Conservation (phyloP, 30 jellyfish, hydroid and myxozoan genomes). For the Hydractinia echinata region DNA sequence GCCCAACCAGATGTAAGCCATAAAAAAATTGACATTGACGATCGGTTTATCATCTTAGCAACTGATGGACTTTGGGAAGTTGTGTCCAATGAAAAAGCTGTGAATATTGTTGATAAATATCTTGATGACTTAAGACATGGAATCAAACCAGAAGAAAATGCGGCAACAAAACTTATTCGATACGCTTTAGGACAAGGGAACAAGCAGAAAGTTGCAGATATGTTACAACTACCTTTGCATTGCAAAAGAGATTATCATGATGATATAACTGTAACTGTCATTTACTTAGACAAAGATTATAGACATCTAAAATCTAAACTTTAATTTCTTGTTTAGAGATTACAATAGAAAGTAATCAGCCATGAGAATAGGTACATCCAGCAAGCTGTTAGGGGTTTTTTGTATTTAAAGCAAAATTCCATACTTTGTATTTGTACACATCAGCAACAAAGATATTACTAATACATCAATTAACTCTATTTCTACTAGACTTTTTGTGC, state of each 20-base stretch:
- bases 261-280: slow-evolving; percentile 86
- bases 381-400: no score
- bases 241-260: slow-evolving; percentile 81
- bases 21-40: slow-evolving; percentile 49
- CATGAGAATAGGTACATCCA: no score
- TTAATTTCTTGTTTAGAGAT: not conserved
- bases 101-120: slow-evolving; percentile 57
- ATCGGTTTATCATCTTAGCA: slow-evolving; percentile 71
- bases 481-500: no score
- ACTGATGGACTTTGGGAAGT: slow-evolving; percentile 95
- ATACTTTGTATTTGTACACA: no score
- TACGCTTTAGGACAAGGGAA: slow-evolving; percentile 71
- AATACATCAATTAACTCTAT: no score
- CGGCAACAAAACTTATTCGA: slow-evolving; percentile 70
- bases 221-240: slow-evolving; percentile 56
- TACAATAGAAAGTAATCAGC: no score
- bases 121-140: slow-evolving; percentile 36
- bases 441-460: no score
- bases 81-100: slow-evolving; percentile 80
- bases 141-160: slow-evolving; percentile 47
- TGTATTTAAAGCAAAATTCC: no score
- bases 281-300: slow-evolving; percentile 37
- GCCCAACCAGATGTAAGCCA: slow-evolving; percentile 79
- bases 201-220: slow-evolving; percentile 37
- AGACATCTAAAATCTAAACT: not conserved